phyloP scores from a whole-genome alignment of 2,888 invertebrate species.

The Anthrax anthrax region DNA sequence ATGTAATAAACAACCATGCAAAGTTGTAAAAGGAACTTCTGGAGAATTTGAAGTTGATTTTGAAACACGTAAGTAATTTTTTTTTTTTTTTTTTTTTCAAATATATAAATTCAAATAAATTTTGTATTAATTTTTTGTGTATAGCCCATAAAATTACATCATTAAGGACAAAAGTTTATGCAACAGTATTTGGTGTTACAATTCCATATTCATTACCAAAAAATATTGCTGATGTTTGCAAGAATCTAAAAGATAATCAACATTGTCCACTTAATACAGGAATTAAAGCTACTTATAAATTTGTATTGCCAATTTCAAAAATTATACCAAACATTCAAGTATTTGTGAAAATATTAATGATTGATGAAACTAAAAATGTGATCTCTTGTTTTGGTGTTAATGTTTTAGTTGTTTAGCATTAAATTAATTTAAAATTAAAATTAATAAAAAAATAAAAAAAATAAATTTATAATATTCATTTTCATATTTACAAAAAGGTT shows the following conservation, averaged over 20 bases:
- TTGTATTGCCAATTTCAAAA: constrained; percentile 11
- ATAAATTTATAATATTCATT: too few species aligned
- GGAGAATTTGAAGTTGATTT: constrained; percentile 25
- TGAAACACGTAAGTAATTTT: constrained; percentile 18
- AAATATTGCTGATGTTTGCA: constrained; percentile 12
- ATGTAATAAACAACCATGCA: constrained; percentile 23
- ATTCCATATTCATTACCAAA: constrained; percentile 14
- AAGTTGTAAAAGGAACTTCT: constrained; percentile 20
- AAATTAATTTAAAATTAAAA: too few species aligned
- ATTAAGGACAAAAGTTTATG: constrained; percentile 12
- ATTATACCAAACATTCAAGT: constrained; percentile 6
- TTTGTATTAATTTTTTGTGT: background rate
- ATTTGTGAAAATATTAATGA: background rate
- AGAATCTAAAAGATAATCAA: constrained; percentile 8
- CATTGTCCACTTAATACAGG: constrained; percentile 14
- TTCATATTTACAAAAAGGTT: too few species aligned
- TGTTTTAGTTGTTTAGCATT: background rate
- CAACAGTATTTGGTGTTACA: constrained; percentile 12
- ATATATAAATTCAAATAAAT: too few species aligned
- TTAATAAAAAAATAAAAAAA: too few species aligned
- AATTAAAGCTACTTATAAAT: constrained; percentile 12
- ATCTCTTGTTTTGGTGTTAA: background rate
- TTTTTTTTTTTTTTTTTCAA: too few species aligned
- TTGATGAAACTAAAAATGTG: background rate
- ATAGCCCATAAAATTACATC: background rate